phyloP scores from a whole-genome alignment of 2,113 vertebrate species.

The Panurus biarmicus region DNA sequence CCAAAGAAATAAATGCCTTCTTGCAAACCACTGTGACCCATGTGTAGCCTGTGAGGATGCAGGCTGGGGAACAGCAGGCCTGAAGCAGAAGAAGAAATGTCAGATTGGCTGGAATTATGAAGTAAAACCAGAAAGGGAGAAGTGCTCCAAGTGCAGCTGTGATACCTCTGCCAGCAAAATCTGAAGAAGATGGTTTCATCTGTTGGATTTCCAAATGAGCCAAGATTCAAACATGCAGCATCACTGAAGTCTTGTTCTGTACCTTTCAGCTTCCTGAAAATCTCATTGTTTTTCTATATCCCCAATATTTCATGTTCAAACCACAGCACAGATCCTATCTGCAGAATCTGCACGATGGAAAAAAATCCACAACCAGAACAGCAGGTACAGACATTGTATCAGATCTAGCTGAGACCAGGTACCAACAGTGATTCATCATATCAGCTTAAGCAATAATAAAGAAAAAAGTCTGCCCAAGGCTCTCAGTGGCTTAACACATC shows the following conservation, averaged over 20 bases:
- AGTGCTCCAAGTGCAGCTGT: neutral
- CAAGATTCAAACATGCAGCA: neutral
- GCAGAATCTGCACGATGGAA: neutral
- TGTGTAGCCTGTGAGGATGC: neutral
- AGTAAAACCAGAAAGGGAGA: neutral
- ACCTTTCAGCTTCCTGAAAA: neutral
- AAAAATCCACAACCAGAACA: neutral
- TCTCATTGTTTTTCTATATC: neutral
- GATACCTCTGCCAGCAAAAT: neutral
- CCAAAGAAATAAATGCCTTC: neutral
- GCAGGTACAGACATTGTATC: neutral
- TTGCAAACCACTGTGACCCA: neutral
- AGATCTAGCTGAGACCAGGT: neutral
- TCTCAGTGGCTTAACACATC: neutral
- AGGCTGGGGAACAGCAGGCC: neutral
- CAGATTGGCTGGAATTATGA: neutral
- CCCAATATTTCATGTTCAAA: neutral
- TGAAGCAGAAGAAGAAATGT: neutral
- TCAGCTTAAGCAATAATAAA: neutral
- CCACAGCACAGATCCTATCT: neutral
- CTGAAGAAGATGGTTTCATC: neutral
- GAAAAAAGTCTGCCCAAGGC: neutral
- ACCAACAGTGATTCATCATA: neutral
- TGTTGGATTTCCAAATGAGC: neutral
- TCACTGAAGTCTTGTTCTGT: neutral